These are phyloP conservation scores for Megalops cyprinoides DNA, from an alignment of 2,797 vertebrate genomes.

Conservation along the genomic window DNA sequence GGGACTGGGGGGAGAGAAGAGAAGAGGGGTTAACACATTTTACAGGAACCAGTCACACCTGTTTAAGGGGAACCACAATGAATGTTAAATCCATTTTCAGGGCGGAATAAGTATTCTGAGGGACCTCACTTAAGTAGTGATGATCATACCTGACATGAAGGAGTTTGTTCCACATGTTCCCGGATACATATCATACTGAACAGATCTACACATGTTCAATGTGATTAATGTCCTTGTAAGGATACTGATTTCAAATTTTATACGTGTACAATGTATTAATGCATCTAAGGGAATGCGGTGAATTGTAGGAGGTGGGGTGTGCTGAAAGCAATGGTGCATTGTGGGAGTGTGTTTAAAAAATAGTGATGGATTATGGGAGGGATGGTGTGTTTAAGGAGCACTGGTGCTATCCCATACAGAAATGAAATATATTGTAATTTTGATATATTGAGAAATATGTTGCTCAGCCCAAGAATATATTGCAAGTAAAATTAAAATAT, in stretches of 20 bases:
- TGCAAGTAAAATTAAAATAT: too few relatives aligned
- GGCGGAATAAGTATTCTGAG: background rate
- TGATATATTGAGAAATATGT: too few relatives aligned
- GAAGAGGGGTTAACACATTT: conserved; percentile 82
- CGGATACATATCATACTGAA: background rate
- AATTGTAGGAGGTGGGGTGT: conserved; percentile 23
- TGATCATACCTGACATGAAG: conserved; percentile 68
- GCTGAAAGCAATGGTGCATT: too few relatives aligned
- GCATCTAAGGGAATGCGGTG: background rate
- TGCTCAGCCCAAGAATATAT: too few relatives aligned
- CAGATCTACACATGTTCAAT: background rate
- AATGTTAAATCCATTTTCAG: conserved; percentile 63
- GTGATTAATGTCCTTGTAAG: background rate
- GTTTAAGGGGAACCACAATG: conserved; percentile 57
- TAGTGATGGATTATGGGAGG: conserved; percentile 46
- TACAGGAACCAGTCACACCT: conserved; percentile 76
- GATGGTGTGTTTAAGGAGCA: background rate
- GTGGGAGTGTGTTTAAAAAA: too few relatives aligned
- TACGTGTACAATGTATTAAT: conserved; percentile 10
- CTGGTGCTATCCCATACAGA: too few relatives aligned
- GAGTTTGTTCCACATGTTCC: conserved; percentile 67
- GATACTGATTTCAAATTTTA: conserved; percentile 12
- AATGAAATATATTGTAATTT: too few relatives aligned
- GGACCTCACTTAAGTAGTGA: background rate
- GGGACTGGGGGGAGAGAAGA: conserved; percentile 91